Conservation (phyloP, 2,888 invertebrate genomes). For the Tanypteryx hageni region DNA sequence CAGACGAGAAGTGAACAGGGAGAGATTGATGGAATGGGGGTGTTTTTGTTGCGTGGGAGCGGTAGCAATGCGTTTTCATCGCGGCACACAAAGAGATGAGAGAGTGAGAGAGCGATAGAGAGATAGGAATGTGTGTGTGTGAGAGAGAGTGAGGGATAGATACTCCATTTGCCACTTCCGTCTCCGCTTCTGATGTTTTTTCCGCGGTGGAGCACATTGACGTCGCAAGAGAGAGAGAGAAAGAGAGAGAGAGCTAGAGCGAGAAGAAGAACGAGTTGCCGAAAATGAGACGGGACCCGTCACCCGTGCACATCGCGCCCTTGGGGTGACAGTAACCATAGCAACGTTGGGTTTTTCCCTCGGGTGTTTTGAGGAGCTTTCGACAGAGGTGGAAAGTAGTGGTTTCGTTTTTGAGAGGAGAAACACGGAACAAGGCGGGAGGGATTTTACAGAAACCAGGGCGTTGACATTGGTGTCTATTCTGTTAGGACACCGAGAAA, state of each 20-base stretch:
- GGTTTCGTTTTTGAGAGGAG: not conserved
- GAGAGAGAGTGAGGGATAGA: not conserved
- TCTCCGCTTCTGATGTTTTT: not conserved
- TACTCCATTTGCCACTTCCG: not conserved
- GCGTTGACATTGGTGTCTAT: not conserved
- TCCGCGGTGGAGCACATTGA: not conserved
- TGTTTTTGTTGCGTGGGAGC: not conserved
- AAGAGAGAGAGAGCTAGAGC: not conserved
- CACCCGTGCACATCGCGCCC: constrained; percentile 30
- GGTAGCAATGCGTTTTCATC: constrained; percentile 21
- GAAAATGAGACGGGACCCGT: constrained; percentile 50
- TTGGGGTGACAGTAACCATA: constrained; percentile 18
- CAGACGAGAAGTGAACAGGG: not conserved
- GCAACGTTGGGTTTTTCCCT: not conserved
- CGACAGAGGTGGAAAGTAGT: not conserved
- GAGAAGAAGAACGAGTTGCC: not conserved
- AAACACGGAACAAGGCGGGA: not conserved
- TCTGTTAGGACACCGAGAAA: too few relatives aligned
- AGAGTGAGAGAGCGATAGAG: not conserved
- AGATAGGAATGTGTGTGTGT: not conserved
- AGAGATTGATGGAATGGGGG: constrained; percentile 11
- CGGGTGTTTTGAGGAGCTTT: not conserved
- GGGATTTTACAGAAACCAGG: not conserved
- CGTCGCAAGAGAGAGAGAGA: too few relatives aligned
- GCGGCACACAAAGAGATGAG: not conserved